Evolutionary conservation across 2,113 vertebrate species (phyloP), one percentile per base, ranked within the genome.

Genomic region (Deroptyus accipitrinus): DNA sequence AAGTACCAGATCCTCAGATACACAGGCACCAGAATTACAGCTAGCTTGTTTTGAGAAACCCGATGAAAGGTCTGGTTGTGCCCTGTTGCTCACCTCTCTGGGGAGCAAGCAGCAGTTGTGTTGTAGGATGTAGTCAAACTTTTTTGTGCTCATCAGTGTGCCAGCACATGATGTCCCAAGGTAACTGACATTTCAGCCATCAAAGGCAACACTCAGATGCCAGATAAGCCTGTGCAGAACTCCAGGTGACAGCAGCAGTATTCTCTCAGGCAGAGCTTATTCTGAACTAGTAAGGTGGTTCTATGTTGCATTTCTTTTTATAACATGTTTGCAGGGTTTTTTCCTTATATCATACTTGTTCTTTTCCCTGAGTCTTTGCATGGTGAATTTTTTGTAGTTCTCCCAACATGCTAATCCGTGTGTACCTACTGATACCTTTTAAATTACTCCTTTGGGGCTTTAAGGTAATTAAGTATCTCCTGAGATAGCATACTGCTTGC

Each of bases 131-230:
- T 28, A 82, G 30, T 66, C n/a, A 68, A 31, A 57, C 57, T 62
- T 93, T 74, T 42, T 35, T 83, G 25, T 86, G 20, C 30, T 75
- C 20, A 6, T 75, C 49, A 35, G 39, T 73, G 13, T 42, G 49
- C 39, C 2, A 18, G 17, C 0, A 0, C 59, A 16, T 2, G 2
- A 25, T 2, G 6, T 27, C 16, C n/a, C 1, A 1, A 73, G 20
- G 22, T 69, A 33, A 6, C 72, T 77, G 48, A 39, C 9, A 22
- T 73, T 83, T 88, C 42, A 66, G 31, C 63, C 44, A 49, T 44
- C 37, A 62, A 69, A 83, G 39, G 13, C 49, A 69, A 5, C 12
- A 4, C 13, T 42, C 14, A 13, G 51, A 27, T 81, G 64, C 44
- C 73, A 81, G 83, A 52, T 28, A 11, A 17, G 72, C 37, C 20